phyloP scores from a whole-genome alignment of 2,113 vertebrate species.

The Microcebus tavaratra region DNA sequence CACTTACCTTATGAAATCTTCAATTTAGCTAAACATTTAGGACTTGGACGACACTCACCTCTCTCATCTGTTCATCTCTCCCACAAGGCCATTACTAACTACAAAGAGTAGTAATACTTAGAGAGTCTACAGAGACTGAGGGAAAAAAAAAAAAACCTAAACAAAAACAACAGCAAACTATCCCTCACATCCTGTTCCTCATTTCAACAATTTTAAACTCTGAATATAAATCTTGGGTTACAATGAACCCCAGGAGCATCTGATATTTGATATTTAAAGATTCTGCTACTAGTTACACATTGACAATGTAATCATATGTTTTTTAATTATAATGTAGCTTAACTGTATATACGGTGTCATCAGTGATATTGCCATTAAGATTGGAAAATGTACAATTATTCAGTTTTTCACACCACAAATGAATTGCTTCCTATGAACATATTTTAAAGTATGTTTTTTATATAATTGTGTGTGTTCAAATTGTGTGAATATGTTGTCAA shows the following conservation, averaged over 20 bases:
- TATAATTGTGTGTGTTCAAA: not conserved
- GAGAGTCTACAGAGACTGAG: not conserved
- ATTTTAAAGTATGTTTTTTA: not conserved
- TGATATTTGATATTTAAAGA: not conserved
- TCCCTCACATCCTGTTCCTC: too few relatives aligned
- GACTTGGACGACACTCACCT: not conserved
- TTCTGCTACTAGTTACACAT: not conserved
- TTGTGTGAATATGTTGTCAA: not conserved
- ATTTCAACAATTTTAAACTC: not conserved
- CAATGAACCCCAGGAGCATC: not conserved
- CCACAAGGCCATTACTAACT: not conserved
- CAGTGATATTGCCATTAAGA: fast-evolving
- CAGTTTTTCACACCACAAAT: not conserved
- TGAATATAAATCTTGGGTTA: not conserved
- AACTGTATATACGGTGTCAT: too few relatives aligned
- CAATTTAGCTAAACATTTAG: not conserved
- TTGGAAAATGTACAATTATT: not conserved
- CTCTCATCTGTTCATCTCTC: not conserved
- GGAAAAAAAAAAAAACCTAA: not conserved
- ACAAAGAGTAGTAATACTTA: not conserved
- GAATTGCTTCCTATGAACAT: not conserved
- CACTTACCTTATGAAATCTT: not conserved
- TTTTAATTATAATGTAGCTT: too few relatives aligned
- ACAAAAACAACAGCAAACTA: not conserved
- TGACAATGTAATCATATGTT: not conserved